phyloP scores from a whole-genome alignment of 2,888 invertebrate genomes.

The Pantelozetes paolii region DNA sequence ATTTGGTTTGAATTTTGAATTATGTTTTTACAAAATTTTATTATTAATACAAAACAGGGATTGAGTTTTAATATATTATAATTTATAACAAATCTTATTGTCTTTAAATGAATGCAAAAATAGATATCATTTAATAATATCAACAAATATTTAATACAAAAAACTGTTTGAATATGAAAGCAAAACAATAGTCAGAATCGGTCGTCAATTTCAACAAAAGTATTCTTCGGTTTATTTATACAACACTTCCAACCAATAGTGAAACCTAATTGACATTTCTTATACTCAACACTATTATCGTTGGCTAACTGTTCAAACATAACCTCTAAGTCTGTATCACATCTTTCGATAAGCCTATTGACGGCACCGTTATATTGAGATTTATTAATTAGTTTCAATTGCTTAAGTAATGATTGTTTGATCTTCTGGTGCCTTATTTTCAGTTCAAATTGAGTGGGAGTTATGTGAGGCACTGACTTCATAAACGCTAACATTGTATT shows the following conservation, averaged over 20 bases:
- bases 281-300: slow-evolving; percentile 2
- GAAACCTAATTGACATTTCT: slow-evolving; percentile 10
- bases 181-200: slow-evolving; percentile 17
- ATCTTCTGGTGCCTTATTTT: neutral
- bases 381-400: neutral
- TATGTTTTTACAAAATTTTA: no score
- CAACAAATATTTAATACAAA: no score
- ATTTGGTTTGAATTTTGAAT: no score
- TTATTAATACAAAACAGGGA: no score
- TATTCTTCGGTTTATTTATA: neutral
- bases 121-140: no score
- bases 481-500: slow-evolving; percentile 2
- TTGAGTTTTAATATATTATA: no score
- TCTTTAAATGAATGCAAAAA: no score
- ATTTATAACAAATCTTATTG: no score
- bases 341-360: neutral
- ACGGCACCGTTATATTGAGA: neutral
- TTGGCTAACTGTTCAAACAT: neutral
- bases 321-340: neutral
- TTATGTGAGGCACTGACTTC: slow-evolving; percentile 28
- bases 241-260: slow-evolving; percentile 18
- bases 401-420: neutral
- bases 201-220: neutral
- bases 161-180: no score
- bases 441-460: neutral